Base-by-base conservation (phyloP, 2,888 invertebrate species). In the Tupiocoris notatus region DNA sequence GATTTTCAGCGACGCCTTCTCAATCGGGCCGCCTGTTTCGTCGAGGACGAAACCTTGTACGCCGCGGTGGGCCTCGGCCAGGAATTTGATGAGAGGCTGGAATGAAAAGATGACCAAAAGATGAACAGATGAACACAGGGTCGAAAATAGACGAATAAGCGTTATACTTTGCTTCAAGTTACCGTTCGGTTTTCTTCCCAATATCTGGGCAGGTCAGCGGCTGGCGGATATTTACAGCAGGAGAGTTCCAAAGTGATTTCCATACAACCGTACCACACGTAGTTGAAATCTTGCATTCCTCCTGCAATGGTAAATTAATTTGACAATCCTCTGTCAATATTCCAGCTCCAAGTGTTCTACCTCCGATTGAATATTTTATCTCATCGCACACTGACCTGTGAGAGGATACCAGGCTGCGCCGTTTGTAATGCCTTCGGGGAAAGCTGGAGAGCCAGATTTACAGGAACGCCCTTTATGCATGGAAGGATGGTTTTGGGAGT, bases 231-330 rank as follows among this genome's bases (percentile, higher is more conserved):
- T 83, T 91, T 90, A 82, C 90, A 90, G 82, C 90, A 90, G 0
- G 89, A 88, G 76, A 90, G 84, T 82, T 90, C 90, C 59, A 91
- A 81, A 0, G 90, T 90, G 1, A 90, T 82, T 82, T 90, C 90
- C 88, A 90, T 88, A 80, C 88, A 89, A 2, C 90, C 89, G 79
- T 87, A 87, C 82, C 85, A 84, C 17, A 88, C 86, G 81, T 91
- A 91, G 83, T 90, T 90, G 83, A 88, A 90, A 82, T 91, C 90
- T 82, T 90, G 89, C 90, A 90, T 90, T 56, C 88, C 87, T 71
- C 88, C 88, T 88, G 64, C 6, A 64, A 59, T 59, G 39, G 39
- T 39, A 39, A 59, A 59, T 59, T 18, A 20, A 59, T 39, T 39
- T 39, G 39, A 39, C 39, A 39, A 39, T 39, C n/a, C n/a, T n/a